Evolutionary conservation across 64 coral and sea anemone species (phyloP).

Genomic region (Actinia tenebrosa): DNA sequence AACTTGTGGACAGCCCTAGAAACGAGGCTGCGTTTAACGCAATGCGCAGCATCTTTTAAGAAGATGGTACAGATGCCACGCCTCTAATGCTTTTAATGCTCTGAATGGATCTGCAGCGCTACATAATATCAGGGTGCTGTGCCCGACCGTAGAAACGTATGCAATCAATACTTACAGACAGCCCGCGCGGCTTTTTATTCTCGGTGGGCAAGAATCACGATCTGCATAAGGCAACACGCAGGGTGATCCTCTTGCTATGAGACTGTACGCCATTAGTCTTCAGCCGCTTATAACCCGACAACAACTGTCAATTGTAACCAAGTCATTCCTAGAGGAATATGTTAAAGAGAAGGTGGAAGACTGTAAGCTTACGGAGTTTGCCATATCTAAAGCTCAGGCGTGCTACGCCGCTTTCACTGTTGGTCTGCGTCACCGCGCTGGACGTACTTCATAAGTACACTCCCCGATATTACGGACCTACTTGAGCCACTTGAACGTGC

Average conservation of each 20-base stretch:
- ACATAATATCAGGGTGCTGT: background rate
- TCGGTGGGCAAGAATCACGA: background rate
- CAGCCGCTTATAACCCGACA: background rate
- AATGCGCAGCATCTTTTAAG: background rate
- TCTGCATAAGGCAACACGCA: background rate
- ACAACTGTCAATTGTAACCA: background rate
- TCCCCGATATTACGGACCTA: background rate
- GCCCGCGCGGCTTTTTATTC: background rate
- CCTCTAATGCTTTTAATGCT: background rate
- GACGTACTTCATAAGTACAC: constrained; percentile 4
- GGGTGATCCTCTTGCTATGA: background rate
- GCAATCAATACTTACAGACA: background rate
- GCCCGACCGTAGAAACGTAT: background rate
- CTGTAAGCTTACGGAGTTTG: too few species aligned
- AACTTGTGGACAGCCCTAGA: too few species aligned
- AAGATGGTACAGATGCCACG: background rate
- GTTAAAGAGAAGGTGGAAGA: too few species aligned
- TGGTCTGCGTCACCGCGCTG: background rate
- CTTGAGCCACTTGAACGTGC: constrained; percentile 1
- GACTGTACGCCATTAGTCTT: background rate
- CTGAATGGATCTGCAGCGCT: background rate
- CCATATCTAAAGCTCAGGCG: too few species aligned
- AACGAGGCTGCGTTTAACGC: too few species aligned
- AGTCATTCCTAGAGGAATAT: too few species aligned
- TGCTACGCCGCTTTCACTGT: constrained; percentile 9